phyloP scores from a whole-genome alignment of 2,888 invertebrate genomes.

The Folsomia manolachei region DNA sequence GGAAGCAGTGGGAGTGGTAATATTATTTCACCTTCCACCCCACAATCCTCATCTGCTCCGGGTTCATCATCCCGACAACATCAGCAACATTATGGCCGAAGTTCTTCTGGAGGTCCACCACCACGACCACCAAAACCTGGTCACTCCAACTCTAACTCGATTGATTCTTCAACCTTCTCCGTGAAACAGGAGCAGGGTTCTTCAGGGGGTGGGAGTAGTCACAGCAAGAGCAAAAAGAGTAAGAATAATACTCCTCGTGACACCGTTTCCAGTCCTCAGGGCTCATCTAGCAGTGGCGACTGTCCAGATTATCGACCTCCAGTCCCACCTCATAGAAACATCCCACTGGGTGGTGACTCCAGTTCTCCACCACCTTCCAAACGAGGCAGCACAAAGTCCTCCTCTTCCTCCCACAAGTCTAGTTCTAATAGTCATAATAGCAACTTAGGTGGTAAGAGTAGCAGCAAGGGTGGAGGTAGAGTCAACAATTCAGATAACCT shows the following conservation, averaged over 20 bases:
- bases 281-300: conserved; percentile 52
- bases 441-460: conserved; percentile 26
- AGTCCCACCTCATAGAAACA: conserved; percentile 81
- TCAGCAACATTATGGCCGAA: conserved; percentile 56
- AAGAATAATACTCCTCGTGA: conserved; percentile 30
- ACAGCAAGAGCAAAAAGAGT: too few species aligned
- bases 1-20: conserved; percentile 27
- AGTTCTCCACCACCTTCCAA: conserved; percentile 25
- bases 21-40: conserved; percentile 51
- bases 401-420: conserved; percentile 53
- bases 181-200: conserved; percentile 51
- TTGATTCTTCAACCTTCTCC: conserved; percentile 49
- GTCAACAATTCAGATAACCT: conserved; percentile 42
- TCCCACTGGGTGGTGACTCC: conserved; percentile 52
- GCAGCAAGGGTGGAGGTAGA: conserved; percentile 31
- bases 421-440: conserved; percentile 36
- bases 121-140: conserved; percentile 46
- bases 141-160: conserved; percentile 25
- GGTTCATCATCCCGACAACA: conserved; percentile 35
- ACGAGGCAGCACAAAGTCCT: conserved; percentile 27
- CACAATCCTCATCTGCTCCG: conserved; percentile 22
- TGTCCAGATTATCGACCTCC: conserved; percentile 76
- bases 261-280: conserved; percentile 57
- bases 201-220: conserved; percentile 36
- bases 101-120: conserved; percentile 51